Base-by-base conservation (phyloP, 2,113 vertebrate species). In the Cavia porcellus region DNA sequence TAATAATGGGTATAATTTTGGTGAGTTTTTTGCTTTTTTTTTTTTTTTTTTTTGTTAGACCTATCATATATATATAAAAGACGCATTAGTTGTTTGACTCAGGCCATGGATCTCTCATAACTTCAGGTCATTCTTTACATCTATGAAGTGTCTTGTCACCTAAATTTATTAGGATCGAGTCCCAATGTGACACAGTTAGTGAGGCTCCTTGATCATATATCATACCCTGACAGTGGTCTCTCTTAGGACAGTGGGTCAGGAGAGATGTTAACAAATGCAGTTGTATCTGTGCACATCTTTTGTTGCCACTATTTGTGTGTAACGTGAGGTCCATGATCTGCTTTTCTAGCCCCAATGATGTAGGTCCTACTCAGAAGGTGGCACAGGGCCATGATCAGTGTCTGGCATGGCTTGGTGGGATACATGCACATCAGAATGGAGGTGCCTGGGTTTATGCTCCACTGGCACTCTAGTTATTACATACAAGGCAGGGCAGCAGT, bases 41-140 rank as follows among this genome's bases (percentile, higher is more conserved):
- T 50, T 86, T 7, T 90, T 66, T 32, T 7, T 66, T n/a, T 7
- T 19, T 8, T 38, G 35, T 84, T 92, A 90, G 38, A 74, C 24
- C 72, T 86, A 35, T 74, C 61, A 75, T 42, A n/a, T 45, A 24
- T 7, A 25, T 24, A 22, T 55, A 82, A 80, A 77, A 52, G 55
- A 68, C n/a, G 25, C 9, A 4, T 92, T 83, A 42, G 24, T 57
- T 90, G 28, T 80, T 86, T 55, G 35, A 10, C 24, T 96, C 38
- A n/a, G 13, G 57, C 32, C 38, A 47, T 25, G 3, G 7, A 1
- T 79, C 12, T 94, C 32, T 95, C 24, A 1, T 81, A 64, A 75
- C 80, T 96, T 75, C 45, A 50, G 20, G 45, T 90, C 86, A 42
- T 75, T 28, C 14, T 93, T 93, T 74, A 30, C 59, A 92, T 86